Evolutionary conservation across 2,797 vertebrate species (phyloP), one percentile per base, ranked within the genome.

Genomic region (Lacerta viridis): DNA sequence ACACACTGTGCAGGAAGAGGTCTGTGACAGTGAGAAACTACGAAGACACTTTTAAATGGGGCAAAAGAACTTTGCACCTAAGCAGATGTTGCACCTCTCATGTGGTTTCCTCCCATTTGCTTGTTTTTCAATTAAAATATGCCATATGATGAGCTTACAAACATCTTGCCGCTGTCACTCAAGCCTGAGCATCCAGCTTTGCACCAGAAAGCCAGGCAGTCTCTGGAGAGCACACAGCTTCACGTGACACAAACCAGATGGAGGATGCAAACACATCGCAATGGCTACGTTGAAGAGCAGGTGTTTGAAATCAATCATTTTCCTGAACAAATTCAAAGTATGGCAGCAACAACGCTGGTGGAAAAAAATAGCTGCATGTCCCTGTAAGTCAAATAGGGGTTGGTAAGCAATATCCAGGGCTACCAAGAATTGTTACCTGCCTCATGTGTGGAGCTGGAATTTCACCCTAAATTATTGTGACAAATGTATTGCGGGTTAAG

Each of bases 21-120:
- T 88, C 77, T 41, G 0, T 61, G 80, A 86, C 80, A 79, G 46
- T 29, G 46, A 92, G 59, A 90, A 86, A 88, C 89, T 5, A 79
- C 84, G 13, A 13, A 25, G 0, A 0, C 81, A 84, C 36, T 1
- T 74, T 86, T 11, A 2, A 25, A 15, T 1, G 10, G 87, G 5
- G 64, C 15, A 80, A 90, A 2, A 0, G 5, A 25, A 20, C 0
- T 43, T 82, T 69, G 9, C 6, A 39, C 4, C 27, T 72, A 75
- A 80, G 43, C 15, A 41, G 5, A 80, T 5, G 39, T n/a, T 29
- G 33, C n/a, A 80, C 2, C 27, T 74, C 27, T 81, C n/a, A n/a
- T 76, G 69, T 89, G 59, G 33, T 80, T 81, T 85, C 33, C 50
- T 39, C n/a, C 43, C 27, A n/a, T 23, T 13, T 3, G 33, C 55